Percentiles rank a stretch among this genome's conserved stretches.
Conservation (phyloP, 1,140 invertebrate genomes). For the Drosophila melanogaster region DNA sequence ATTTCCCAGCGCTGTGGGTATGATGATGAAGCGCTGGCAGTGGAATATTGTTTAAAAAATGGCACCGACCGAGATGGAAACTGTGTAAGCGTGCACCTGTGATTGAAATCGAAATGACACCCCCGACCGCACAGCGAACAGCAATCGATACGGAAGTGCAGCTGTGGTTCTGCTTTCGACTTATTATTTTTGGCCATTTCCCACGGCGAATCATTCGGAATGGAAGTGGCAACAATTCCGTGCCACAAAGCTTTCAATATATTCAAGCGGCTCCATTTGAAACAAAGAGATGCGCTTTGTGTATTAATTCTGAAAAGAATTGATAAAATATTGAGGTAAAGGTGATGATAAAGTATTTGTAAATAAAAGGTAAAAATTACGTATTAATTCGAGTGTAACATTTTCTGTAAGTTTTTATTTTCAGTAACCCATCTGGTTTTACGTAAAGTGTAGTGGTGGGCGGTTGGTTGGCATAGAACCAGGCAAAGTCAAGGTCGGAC, state of each 20-base stretch:
- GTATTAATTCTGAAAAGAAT: neutral
- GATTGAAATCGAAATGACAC: constrained; percentile 44
- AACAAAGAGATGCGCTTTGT: neutral
- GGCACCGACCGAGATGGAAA: constrained; percentile 5
- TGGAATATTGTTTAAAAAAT: constrained; percentile 66
- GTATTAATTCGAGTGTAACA: neutral
- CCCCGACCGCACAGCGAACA: constrained; percentile 1
- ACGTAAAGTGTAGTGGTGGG: constrained; percentile 7
- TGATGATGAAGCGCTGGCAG: neutral
- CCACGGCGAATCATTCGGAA: constrained; percentile 7
- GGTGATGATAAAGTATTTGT: no score
- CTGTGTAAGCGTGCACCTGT: constrained; percentile 28
- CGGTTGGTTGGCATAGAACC: constrained; percentile 26
- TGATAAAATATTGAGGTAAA: neutral
- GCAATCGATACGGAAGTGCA: constrained; percentile 36
- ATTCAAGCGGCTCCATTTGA: neutral
- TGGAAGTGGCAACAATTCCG: constrained; percentile 8
- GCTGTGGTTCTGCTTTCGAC: constrained; percentile 27
- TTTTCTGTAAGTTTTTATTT: neutral
- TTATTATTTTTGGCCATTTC: constrained; percentile 41
- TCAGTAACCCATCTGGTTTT: constrained; percentile 3
- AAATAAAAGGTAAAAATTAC: no score
- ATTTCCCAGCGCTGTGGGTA: neutral
- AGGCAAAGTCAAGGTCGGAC: constrained; percentile 70
- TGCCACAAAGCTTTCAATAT: constrained; percentile 8